phyloP scores from a whole-genome alignment of 1,140 invertebrate genomes.

The Cyclina sinensis region DNA sequence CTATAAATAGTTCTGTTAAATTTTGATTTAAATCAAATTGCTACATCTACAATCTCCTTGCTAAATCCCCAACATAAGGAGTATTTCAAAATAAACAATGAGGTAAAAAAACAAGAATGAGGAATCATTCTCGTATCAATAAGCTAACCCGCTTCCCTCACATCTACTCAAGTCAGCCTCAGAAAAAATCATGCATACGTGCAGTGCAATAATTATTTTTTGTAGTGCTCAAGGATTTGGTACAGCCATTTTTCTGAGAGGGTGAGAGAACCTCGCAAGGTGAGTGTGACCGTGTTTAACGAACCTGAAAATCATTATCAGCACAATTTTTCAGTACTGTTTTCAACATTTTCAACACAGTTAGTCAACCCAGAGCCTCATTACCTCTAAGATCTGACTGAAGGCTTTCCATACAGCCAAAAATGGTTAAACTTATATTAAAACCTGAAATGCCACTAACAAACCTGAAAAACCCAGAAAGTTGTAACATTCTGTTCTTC shows the following conservation, averaged over 20 bases:
- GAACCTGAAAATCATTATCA: constrained; percentile 39
- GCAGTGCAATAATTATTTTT: constrained; percentile 55
- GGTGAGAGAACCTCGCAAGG: constrained; percentile 60
- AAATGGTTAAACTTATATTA: not conserved
- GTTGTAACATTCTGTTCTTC: no score
- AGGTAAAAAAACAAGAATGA: not conserved
- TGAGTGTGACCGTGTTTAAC: constrained; percentile 58
- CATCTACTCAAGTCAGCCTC: constrained; percentile 47
- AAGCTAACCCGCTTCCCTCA: constrained; percentile 57
- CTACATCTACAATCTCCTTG: no score
- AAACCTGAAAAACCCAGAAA: no score
- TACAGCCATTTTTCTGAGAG: constrained; percentile 68
- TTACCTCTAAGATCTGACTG: no score
- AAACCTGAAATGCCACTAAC: no score
- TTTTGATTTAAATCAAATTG: no score
- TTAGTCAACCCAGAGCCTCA: not conserved
- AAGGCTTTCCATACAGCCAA: no score
- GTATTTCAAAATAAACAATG: no score
- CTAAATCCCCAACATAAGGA: no score
- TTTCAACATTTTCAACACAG: not conserved
- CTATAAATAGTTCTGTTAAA: no score
- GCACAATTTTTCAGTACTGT: not conserved
- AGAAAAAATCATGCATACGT: constrained; percentile 54
- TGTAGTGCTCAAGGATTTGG: constrained; percentile 67
- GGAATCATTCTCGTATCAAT: constrained; percentile 28